These are phyloP conservation scores for Rhinichthys osculus DNA, from an alignment of 2,797 vertebrate species.

Conservation along the genomic window DNA sequence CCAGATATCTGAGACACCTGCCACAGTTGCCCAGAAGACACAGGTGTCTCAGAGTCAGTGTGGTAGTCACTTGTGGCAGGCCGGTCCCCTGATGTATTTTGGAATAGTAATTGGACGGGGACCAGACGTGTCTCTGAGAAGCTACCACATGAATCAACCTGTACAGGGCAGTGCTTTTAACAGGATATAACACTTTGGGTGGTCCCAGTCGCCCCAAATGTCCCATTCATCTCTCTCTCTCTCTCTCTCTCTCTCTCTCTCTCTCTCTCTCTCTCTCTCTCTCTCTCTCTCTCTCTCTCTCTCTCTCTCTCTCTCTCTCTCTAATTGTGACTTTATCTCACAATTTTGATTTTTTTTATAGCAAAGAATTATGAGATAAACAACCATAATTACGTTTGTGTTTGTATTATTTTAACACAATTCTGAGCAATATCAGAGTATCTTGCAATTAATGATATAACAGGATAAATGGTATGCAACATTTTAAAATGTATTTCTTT, in stretches of 20 bases:
- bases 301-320: slow-evolving; percentile 16
- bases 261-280: slow-evolving; percentile 13
- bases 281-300: background rate
- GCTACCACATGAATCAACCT: slow-evolving; percentile 79
- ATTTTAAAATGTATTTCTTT: too few relatives aligned
- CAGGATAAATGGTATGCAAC: too few relatives aligned
- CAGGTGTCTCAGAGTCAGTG: slow-evolving; percentile 69
- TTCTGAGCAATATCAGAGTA: too few relatives aligned
- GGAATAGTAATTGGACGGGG: slow-evolving; percentile 80
- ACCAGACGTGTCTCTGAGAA: slow-evolving; percentile 76
- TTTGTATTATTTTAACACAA: too few relatives aligned
- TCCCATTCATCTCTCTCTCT: slow-evolving; percentile 29
- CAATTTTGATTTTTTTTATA: too few relatives aligned
- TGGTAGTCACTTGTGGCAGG: slow-evolving; percentile 67
- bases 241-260: too few relatives aligned
- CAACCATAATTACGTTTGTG: too few relatives aligned
- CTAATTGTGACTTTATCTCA: background rate
- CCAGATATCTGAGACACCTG: slow-evolving; percentile 69
- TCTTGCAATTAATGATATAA: too few relatives aligned
- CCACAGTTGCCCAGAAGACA: slow-evolving; percentile 72
- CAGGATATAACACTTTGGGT: slow-evolving; percentile 66
- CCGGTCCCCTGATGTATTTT: slow-evolving; percentile 80
- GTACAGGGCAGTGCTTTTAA: slow-evolving; percentile 74
- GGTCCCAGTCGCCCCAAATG: slow-evolving; percentile 45
- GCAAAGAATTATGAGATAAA: too few relatives aligned